Evolutionary conservation across 2,888 invertebrate genomes (phyloP).

Genomic region (Sphinx pinastri): DNA sequence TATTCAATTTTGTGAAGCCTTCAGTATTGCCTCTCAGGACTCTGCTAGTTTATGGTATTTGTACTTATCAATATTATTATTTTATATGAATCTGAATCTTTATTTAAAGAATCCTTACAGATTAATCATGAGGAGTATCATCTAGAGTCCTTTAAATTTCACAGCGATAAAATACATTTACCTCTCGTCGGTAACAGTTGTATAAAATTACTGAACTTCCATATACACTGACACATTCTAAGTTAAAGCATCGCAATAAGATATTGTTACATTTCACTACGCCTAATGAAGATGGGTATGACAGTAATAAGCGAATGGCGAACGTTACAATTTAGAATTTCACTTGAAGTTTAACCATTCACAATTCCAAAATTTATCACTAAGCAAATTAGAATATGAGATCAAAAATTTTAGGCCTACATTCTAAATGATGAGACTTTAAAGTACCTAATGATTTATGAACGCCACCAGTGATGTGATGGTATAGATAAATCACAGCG

Average conservation of each 20-base stretch:
- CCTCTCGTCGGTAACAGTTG: slow-evolving; percentile 67
- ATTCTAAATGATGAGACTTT: slow-evolving; percentile 79
- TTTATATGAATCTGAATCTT: slow-evolving; percentile 32
- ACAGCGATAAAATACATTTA: slow-evolving; percentile 68
- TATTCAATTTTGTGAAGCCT: slow-evolving; percentile 75
- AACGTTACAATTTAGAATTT: slow-evolving; percentile 80
- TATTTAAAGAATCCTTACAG: slow-evolving; percentile 64
- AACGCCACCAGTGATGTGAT: slow-evolving; percentile 78
- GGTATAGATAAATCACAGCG: slow-evolving; percentile 81
- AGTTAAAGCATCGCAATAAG: slow-evolving; percentile 84
- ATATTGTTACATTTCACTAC: slow-evolving; percentile 80
- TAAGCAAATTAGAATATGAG: slow-evolving; percentile 84
- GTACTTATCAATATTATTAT: slow-evolving; percentile 71
- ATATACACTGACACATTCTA: slow-evolving; percentile 78
- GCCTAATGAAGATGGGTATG: slow-evolving; percentile 67
- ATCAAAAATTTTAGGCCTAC: slow-evolving; percentile 84
- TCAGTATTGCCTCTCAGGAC: slow-evolving; percentile 75
- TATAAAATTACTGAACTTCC: slow-evolving; percentile 76
- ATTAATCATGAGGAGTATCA: slow-evolving; percentile 63
- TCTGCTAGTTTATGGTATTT: slow-evolving; percentile 66
- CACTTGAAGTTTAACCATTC: slow-evolving; percentile 73
- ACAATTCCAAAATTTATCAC: slow-evolving; percentile 79
- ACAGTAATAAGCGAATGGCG: slow-evolving; percentile 71
- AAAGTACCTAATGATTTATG: slow-evolving; percentile 74
- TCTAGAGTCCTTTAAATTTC: slow-evolving; percentile 62